phyloP scores from a whole-genome alignment of 1,140 invertebrate genomes.

The Potamilus streckersoni region DNA sequence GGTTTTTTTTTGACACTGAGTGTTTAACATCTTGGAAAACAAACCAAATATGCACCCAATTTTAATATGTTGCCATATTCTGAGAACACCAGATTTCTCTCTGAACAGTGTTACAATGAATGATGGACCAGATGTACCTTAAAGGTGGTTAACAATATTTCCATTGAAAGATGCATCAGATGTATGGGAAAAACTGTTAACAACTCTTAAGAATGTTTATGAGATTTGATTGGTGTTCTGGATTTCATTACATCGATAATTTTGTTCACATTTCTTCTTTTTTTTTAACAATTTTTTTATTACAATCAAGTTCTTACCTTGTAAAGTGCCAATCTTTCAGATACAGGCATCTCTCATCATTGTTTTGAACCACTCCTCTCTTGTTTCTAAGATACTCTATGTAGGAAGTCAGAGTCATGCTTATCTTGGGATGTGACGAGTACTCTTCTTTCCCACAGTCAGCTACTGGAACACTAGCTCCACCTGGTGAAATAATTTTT shows the following conservation, averaged over 20 bases:
- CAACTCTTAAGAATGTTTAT: background rate
- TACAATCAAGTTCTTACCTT: slow-evolving; percentile 38
- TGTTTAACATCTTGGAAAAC: too few relatives aligned
- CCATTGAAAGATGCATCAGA: too few relatives aligned
- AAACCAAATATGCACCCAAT: too few relatives aligned
- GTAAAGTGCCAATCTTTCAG: slow-evolving; percentile 70
- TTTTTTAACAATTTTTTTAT: background rate
- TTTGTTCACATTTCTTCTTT: background rate
- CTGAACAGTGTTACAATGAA: too few relatives aligned
- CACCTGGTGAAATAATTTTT: slow-evolving; percentile 11
- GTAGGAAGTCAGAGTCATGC: slow-evolving; percentile 65
- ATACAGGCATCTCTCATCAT: slow-evolving; percentile 49
- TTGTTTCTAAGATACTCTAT: slow-evolving; percentile 46
- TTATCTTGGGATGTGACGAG: slow-evolving; percentile 79
- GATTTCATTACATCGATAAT: background rate
- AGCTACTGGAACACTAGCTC: slow-evolving; percentile 31
- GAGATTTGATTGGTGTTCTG: background rate
- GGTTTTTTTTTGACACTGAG: too few relatives aligned
- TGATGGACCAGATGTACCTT: too few relatives aligned
- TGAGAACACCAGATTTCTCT: too few relatives aligned
- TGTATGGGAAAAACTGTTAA: too few relatives aligned
- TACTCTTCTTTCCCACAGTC: slow-evolving; percentile 71
- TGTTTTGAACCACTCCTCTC: slow-evolving; percentile 22
- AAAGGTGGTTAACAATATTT: too few relatives aligned
- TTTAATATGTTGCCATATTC: too few relatives aligned